A percentile compares a stretch with the other conserved stretches of the same genome.
Evolutionary conservation across 2,113 vertebrate species (phyloP).

Genomic region (Albula goreensis): DNA sequence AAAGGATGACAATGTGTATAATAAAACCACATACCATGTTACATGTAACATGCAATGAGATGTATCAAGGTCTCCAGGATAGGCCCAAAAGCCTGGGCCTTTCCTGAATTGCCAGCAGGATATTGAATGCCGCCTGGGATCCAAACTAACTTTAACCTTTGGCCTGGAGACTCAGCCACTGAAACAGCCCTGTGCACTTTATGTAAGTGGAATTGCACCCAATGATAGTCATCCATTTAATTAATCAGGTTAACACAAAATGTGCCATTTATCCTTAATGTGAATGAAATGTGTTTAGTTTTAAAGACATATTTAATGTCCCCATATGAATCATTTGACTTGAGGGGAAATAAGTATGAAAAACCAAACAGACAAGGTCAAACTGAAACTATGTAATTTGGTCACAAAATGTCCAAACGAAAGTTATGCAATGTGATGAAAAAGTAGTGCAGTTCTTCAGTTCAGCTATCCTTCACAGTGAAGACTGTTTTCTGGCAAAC

Average conservation of each 20-base stretch:
- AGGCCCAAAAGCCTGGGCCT: not conserved
- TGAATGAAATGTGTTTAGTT: not conserved
- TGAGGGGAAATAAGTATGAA: not conserved
- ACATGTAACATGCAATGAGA: slow-evolving; percentile 8
- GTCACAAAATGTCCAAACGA: not conserved
- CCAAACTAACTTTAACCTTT: no score
- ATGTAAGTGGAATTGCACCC: not conserved
- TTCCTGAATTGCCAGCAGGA: not conserved
- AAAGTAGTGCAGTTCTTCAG: not conserved
- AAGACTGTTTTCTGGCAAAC: slow-evolving; percentile 25
- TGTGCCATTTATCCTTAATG: no score
- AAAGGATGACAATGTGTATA: not conserved
- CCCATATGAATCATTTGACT: not conserved
- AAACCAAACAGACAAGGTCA: not conserved
- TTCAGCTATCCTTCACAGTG: not conserved
- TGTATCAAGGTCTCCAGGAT: not conserved
- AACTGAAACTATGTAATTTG: not conserved
- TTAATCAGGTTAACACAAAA: no score
- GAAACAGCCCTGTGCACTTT: not conserved
- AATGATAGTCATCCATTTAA: no score
- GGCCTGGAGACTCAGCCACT: no score
- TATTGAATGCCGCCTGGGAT: no score
- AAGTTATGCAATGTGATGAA: not conserved
- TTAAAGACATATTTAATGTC: not conserved
- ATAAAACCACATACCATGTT: not conserved